phyloP scores from a whole-genome alignment of 2,888 invertebrate genomes.

The Cenopis cana region DNA sequence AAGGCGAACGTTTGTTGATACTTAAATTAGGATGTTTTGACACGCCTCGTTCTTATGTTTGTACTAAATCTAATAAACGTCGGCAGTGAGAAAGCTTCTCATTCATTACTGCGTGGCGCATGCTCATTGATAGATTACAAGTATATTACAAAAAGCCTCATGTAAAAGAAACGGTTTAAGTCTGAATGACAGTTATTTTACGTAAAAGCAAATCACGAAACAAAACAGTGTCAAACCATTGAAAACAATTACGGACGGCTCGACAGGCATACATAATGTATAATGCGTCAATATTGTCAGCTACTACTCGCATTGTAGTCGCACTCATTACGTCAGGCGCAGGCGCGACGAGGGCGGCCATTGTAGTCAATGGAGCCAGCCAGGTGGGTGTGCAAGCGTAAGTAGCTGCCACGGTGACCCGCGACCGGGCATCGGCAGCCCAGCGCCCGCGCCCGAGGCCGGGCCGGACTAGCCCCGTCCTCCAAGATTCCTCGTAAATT shows the following conservation, averaged over 20 bases:
- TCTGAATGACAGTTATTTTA: constrained; percentile 49
- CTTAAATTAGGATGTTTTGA: constrained; percentile 85
- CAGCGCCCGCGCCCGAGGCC: constrained; percentile 1
- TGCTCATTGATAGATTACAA: constrained; percentile 57
- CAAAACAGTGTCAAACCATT: constrained; percentile 55
- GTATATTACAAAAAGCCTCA: constrained; percentile 57
- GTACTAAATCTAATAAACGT: constrained; percentile 84
- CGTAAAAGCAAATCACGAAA: constrained; percentile 57
- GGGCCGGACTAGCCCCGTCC: constrained; percentile 1
- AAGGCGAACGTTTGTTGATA: constrained; percentile 85
- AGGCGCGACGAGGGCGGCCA: constrained; percentile 68
- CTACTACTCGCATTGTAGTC: constrained; percentile 73
- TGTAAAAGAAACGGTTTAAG: constrained; percentile 45
- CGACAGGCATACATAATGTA: constrained; percentile 69
- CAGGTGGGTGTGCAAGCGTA: constrained; percentile 81
- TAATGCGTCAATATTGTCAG: constrained; percentile 75
- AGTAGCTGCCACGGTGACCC: constrained; percentile 72
- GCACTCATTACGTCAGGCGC: constrained; percentile 71
- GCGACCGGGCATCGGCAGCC: constrained; percentile 51
- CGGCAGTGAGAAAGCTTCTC: constrained; percentile 70
- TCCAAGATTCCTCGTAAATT: constrained; percentile 9
- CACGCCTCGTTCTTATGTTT: constrained; percentile 84
- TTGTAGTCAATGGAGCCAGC: constrained; percentile 81
- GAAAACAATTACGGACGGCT: constrained; percentile 67
- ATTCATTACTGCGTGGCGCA: constrained; percentile 70